A percentile compares a stretch with the other conserved stretches of the same genome.
Conservation (phyloP, 1,140 invertebrate species). For the Lordiphosa stackelbergi region DNA sequence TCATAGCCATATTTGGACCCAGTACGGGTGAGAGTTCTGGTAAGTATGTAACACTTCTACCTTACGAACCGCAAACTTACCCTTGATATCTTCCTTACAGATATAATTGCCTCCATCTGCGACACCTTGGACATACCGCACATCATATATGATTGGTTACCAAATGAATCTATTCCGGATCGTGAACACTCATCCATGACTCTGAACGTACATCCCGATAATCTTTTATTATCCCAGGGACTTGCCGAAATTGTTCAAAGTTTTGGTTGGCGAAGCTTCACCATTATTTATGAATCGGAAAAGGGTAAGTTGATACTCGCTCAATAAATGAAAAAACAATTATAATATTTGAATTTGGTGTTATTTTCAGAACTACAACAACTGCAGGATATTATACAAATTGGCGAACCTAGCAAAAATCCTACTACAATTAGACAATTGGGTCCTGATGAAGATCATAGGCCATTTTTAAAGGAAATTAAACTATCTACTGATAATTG, state of each 20-base stretch:
- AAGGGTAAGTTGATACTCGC: conserved; percentile 77
- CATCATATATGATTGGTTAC: conserved; percentile 83
- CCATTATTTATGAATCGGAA: conserved; percentile 89
- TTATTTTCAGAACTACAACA: conserved; percentile 83
- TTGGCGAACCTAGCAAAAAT: conserved; percentile 79
- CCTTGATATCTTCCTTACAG: conserved; percentile 60
- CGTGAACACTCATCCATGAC: conserved; percentile 78
- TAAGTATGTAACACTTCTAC: conserved; percentile 34
- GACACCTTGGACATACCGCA: conserved; percentile 85
- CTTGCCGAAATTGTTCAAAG: conserved; percentile 85
- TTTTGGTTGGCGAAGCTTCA: conserved; percentile 88
- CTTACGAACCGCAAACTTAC: background rate
- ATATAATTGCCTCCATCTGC: conserved; percentile 85
- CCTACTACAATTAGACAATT: conserved; percentile 82
- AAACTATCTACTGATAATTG: conserved; percentile 83
- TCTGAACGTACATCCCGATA: conserved; percentile 88
- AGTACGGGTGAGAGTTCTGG: conserved; percentile 81
- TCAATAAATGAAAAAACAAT: background rate
- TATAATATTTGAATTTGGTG: background rate
- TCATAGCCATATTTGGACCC: conserved; percentile 89
- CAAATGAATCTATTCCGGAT: conserved; percentile 80
- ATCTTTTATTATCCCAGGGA: conserved; percentile 84
- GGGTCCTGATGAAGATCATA: conserved; percentile 80
- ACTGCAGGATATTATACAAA: conserved; percentile 89
- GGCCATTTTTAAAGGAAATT: conserved; percentile 87